Conservation (phyloP, 2,113 vertebrate genomes). For the Toxotes jaculatrix region DNA sequence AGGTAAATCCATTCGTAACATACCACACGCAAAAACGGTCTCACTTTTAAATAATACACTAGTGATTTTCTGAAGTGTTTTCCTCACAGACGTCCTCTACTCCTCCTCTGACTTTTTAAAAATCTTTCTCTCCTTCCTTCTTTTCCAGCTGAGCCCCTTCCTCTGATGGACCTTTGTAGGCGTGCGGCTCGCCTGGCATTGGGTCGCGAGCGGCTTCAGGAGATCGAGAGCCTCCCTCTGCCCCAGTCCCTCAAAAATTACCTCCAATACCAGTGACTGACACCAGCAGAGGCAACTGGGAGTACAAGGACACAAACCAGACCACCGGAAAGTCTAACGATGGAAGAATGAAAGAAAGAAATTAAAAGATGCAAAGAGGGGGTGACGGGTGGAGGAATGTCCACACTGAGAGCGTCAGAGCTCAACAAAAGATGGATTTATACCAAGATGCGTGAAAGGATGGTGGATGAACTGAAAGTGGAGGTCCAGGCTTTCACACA, state of each 20-base stretch:
- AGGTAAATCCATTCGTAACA: neutral
- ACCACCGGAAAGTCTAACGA: slow-evolving; percentile 29
- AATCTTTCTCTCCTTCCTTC: neutral
- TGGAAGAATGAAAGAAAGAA: slow-evolving; percentile 3
- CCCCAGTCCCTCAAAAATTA: slow-evolving; percentile 98
- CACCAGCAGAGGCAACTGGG: slow-evolving; percentile 43
- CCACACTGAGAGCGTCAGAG: slow-evolving; percentile 80
- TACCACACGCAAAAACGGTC: neutral
- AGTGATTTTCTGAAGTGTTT: neutral
- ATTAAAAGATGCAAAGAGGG: slow-evolving; percentile 67
- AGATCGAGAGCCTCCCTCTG: slow-evolving; percentile 94
- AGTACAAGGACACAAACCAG: slow-evolving; percentile 37
- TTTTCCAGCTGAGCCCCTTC: slow-evolving; percentile 93
- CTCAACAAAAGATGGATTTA: slow-evolving; percentile 37
- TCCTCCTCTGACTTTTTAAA: neutral
- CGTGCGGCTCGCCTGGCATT: slow-evolving; percentile 94
- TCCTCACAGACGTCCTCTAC: neutral
- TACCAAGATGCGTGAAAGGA: slow-evolving; percentile 49
- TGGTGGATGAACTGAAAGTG: slow-evolving; percentile 77
- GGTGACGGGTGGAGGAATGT: slow-evolving; percentile 71
- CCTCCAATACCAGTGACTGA: slow-evolving; percentile 97
- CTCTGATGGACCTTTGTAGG: slow-evolving; percentile 97
- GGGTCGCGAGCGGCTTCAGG: slow-evolving; percentile 92
- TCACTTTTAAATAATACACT: neutral
- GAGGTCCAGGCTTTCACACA: slow-evolving; percentile 73